phyloP scores from a whole-genome alignment of 2,888 invertebrate species.

The Diplolepis rosae region DNA sequence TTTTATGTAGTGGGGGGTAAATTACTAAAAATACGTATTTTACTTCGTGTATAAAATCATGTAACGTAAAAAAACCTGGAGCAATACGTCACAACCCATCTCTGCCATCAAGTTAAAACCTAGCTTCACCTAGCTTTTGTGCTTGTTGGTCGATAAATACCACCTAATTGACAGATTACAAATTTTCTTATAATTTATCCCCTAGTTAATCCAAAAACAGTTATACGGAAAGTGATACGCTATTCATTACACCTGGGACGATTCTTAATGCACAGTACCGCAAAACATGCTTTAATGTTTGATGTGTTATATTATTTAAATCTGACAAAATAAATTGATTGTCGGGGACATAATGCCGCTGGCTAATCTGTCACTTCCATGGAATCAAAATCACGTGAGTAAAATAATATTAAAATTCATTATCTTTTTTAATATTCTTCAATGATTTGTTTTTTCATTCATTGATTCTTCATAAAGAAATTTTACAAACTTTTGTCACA shows the following conservation, averaged over 20 bases:
- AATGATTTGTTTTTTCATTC: no score
- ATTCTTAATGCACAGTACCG: background rate
- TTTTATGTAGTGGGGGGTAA: no score
- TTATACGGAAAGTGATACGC: background rate
- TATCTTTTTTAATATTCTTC: background rate
- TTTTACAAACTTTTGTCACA: background rate
- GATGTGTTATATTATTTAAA: background rate
- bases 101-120: no score
- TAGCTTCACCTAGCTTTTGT: no score
- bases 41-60: no score
- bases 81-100: background rate
- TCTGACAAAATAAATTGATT: constrained; percentile 5
- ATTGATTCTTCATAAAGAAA: no score
- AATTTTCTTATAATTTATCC: background rate
- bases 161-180: background rate
- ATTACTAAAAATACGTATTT: no score
- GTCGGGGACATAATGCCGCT: constrained; percentile 65
- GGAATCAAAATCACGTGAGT: constrained; percentile 63
- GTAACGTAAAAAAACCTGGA: background rate
- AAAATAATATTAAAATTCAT: background rate
- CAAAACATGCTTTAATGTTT: background rate
- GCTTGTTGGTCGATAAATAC: constrained; percentile 10
- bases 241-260: background rate
- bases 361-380: constrained; percentile 69
- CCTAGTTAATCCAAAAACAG: constrained; percentile 1